These are phyloP conservation scores for Nerophis ophidion DNA, from an alignment of 2,113 vertebrate species.

Conservation along the genomic window DNA sequence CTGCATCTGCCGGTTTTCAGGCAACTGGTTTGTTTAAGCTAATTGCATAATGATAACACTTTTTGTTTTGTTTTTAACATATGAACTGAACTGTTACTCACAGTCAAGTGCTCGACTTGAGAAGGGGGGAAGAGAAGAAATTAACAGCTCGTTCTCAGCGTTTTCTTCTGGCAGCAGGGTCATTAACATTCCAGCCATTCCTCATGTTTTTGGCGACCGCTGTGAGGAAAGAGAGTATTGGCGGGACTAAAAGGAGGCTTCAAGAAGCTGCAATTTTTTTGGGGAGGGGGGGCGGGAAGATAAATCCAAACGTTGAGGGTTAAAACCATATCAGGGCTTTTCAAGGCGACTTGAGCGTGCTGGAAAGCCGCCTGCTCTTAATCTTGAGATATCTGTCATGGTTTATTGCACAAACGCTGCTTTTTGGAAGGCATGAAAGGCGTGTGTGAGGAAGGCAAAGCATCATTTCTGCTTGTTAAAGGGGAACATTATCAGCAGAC, in stretches of 20 bases:
- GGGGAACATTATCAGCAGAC: no score
- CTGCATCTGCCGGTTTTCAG: slow-evolving; percentile 39
- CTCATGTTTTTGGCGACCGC: slow-evolving; percentile 52
- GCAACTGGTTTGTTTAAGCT: slow-evolving; percentile 46
- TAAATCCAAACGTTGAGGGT: slow-evolving; percentile 38
- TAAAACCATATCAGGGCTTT: slow-evolving; percentile 16
- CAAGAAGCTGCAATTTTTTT: slow-evolving; percentile 51
- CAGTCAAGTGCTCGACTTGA: slow-evolving; percentile 21
- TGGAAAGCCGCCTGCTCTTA: background rate
- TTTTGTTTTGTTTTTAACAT: slow-evolving; percentile 1
- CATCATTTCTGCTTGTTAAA: background rate
- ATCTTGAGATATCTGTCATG: background rate
- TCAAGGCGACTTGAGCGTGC: background rate
- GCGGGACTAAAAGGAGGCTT: slow-evolving; percentile 16
- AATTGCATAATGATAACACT: slow-evolving; percentile 34
- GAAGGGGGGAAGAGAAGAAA: slow-evolving; percentile 1
- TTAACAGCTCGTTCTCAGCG: slow-evolving; percentile 36
- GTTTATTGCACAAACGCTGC: background rate
- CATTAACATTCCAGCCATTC: slow-evolving; percentile 74
- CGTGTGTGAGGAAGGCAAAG: background rate
- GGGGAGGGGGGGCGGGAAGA: slow-evolving; percentile 27
- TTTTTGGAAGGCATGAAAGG: background rate
- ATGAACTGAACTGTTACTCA: slow-evolving; percentile 5
- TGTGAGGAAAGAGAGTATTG: slow-evolving; percentile 27
- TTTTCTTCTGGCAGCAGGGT: slow-evolving; percentile 39